Conservation (phyloP, 2,797 vertebrate genomes). For the Chloroceryle amazona region DNA sequence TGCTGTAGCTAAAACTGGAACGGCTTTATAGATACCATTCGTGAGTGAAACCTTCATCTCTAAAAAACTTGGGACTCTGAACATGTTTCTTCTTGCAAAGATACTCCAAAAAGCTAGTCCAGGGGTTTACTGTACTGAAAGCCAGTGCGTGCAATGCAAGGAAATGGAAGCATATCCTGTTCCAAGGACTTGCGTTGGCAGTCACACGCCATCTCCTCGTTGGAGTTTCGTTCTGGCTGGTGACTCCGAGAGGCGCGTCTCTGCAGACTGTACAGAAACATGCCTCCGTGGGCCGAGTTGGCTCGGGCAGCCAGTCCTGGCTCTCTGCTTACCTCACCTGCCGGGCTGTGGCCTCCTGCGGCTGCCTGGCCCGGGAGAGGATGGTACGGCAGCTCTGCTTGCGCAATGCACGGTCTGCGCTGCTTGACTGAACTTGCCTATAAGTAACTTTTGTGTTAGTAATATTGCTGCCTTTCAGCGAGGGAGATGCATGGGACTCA, state of each 20-base stretch:
- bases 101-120: background rate
- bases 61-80: background rate
- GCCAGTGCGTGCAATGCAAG: background rate
- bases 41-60: background rate
- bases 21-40: background rate
- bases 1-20: background rate
- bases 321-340: background rate
- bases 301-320: accelerated
- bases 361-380: accelerated
- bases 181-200: background rate
- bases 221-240: accelerated
- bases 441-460: background rate
- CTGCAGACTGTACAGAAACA: background rate
- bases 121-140: background rate
- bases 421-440: slow-evolving; percentile 50
- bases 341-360: background rate
- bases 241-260: accelerated
- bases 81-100: background rate
- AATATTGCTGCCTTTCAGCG: background rate
- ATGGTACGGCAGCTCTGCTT: background rate
- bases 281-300: background rate
- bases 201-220: background rate
- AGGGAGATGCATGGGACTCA: background rate
- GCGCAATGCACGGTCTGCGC: accelerated
- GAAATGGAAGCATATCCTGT: slow-evolving; percentile 42